Conservation (phyloP, 2,888 invertebrate genomes). For the Mongoloraphidia duomilia region DNA sequence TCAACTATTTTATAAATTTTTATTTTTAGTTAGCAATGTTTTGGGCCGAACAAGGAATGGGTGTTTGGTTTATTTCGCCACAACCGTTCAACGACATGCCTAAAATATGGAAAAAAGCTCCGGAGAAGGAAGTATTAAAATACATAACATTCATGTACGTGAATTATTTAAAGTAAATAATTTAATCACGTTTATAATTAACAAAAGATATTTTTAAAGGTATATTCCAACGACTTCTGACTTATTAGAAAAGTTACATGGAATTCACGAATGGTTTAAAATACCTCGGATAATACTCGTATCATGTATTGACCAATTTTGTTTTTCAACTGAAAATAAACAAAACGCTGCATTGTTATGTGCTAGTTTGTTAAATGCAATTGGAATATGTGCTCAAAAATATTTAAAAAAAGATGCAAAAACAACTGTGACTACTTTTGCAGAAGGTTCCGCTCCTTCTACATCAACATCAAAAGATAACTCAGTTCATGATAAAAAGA, state of each 20-base stretch:
- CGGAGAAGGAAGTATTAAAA: constrained; percentile 22
- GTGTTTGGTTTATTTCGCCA: constrained; percentile 25
- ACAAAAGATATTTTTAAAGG: constrained; percentile 17
- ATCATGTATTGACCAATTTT: constrained; percentile 22
- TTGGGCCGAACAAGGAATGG: constrained; percentile 23
- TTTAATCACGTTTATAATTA: neutral
- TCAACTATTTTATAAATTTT: neutral
- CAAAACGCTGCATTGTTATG: constrained; percentile 19
- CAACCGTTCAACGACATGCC: constrained; percentile 22
- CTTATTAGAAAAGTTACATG: constrained; percentile 23
- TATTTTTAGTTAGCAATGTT: constrained; percentile 21
- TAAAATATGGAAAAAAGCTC: constrained; percentile 17
- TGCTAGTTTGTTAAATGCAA: constrained; percentile 21
- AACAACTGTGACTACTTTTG: too few relatives aligned
- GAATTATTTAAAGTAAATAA: neutral
- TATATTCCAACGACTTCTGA: constrained; percentile 23
- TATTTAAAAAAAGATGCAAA: neutral
- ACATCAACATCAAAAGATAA: too few relatives aligned
- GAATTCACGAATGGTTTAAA: constrained; percentile 23
- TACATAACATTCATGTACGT: constrained; percentile 27
- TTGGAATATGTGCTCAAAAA: constrained; percentile 17
- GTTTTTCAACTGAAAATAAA: constrained; percentile 13
- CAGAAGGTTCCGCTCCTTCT: too few relatives aligned
- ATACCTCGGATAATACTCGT: constrained; percentile 23
- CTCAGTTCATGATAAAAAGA: too few relatives aligned